Evolutionary conservation across 2,113 vertebrate genomes (phyloP).

Genomic region (Xenopus tropicalis): DNA sequence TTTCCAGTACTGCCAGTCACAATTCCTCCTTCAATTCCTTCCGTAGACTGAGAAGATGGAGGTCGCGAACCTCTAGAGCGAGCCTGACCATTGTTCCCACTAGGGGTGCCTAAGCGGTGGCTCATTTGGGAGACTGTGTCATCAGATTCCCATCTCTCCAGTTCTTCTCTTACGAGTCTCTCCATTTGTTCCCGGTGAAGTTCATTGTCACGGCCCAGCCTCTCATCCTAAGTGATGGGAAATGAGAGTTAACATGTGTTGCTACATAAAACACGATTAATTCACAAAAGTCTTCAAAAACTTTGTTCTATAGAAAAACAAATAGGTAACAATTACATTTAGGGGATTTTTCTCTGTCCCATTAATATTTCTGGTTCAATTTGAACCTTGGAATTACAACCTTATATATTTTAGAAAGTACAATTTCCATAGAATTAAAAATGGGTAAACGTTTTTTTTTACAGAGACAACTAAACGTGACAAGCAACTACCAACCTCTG

Average conservation of each 20-base stretch:
- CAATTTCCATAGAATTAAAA: no score
- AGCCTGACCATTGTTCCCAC: conserved; percentile 61
- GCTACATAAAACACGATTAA: no score
- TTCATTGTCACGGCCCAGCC: conserved; percentile 79
- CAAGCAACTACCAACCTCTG: conserved; percentile 71
- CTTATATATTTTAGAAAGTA: no score
- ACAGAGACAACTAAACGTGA: no score
- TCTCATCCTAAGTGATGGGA: conserved; percentile 74
- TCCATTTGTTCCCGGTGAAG: conserved; percentile 89
- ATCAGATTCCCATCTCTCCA: conserved; percentile 90
- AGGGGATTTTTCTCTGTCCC: no score
- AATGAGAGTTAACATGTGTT: not conserved
- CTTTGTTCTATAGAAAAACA: no score
- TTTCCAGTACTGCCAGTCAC: conserved; percentile 55
- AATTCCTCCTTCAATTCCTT: conserved; percentile 65
- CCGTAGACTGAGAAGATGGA: conserved; percentile 82
- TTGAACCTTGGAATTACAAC: no score
- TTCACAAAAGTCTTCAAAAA: no score
- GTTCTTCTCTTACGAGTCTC: conserved; percentile 83
- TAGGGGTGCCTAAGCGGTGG: conserved; percentile 68
- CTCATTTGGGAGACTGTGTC: conserved; percentile 81
- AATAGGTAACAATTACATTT: no score
- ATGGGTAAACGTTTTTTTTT: no score
- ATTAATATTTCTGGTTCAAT: no score
- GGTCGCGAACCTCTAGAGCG: conserved; percentile 69